Base-by-base conservation (phyloP, 2,113 vertebrate species). In the Labrus mixtus region DNA sequence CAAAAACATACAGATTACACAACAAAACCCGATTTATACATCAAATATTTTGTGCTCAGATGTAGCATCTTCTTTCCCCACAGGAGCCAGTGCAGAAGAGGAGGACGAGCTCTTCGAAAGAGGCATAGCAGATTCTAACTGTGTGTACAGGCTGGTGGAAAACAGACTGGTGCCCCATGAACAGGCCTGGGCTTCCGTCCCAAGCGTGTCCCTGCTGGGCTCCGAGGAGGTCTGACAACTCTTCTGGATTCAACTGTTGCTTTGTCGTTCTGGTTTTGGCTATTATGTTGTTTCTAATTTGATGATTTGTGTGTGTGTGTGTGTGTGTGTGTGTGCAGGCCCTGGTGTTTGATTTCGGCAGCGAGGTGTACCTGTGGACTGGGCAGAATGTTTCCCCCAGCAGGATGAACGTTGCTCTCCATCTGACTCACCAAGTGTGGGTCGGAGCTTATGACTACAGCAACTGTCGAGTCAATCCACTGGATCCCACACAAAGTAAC, bases 281-380 rank as follows among this genome's bases (percentile, higher is more conserved):
- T 19, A 8, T 3, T 33, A 10, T 10, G 15, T 23, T 13, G 4
- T n/a, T 46, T 57, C 12, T 20, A 20, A 57, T 25, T 58, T 10
- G 12, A 51, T 51, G 48, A 10, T 36, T 17, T 62, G 25, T 60
- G 56, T 82, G 37, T 59, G n/a, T n/a, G n/a, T n/a, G n/a, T n/a
- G n/a, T n/a, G n/a, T n/a, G n/a, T 62, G 25, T 60, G 56, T 82
- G 37, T 59, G 16, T 62, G 13, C 85, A 95, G 95, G 92, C 91
- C 2, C 89, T 96, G 74, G 87, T 95, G 91, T 94, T 95, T 76
- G 95, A 96, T 78, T 95, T 95, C 10, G 95, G 95, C 85, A 91
- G 90, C 6, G 95, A 96, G 88, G 87, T 96, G 60, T 95, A 96
- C 86, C 87, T 96, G 71, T 96, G 95, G 95, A 91, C 87, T 0